Conservation (phyloP, 2,113 vertebrate genomes). For the Strix aluco region DNA sequence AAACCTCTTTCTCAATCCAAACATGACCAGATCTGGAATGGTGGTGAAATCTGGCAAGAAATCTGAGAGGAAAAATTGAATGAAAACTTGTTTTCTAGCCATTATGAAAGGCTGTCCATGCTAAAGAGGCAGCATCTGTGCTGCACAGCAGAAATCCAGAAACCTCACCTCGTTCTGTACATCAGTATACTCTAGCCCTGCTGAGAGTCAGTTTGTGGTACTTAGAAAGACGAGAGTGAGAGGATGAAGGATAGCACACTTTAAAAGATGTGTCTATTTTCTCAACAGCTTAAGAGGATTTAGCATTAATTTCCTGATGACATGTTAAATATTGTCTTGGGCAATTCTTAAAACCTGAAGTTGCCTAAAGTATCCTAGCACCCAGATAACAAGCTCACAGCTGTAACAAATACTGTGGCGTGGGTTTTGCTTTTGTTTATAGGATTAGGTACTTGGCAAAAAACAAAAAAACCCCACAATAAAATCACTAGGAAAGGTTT, state of each 20-base stretch:
- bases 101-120: background rate
- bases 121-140: background rate
- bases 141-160: background rate
- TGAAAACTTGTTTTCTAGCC: background rate
- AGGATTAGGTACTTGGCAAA: background rate
- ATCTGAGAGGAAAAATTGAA: background rate
- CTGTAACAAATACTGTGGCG: background rate
- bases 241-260: background rate
- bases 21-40: background rate
- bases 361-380: background rate
- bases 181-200: background rate
- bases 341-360: background rate
- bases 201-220: background rate
- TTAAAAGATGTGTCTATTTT: background rate
- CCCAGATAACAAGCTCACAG: background rate
- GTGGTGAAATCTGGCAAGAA: background rate
- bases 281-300: background rate
- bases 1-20: background rate
- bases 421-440: background rate
- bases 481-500: background rate
- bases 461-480: background rate
- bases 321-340: background rate
- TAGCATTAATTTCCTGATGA: background rate
- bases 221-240: background rate
- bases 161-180: background rate